Evolutionary conservation across 2,797 vertebrate genomes (phyloP).

Genomic region (Tangara arthus): DNA sequence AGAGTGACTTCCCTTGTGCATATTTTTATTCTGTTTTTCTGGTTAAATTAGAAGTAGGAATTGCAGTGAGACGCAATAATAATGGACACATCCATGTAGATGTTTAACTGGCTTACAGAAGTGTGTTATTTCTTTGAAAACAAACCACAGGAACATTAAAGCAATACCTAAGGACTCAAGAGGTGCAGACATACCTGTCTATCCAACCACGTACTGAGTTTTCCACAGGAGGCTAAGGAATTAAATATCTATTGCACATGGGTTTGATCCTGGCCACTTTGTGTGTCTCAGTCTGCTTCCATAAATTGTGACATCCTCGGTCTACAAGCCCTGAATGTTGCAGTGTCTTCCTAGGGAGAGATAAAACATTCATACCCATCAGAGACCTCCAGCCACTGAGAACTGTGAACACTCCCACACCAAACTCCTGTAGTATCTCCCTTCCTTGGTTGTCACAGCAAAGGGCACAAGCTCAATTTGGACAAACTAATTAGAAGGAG

Average conservation of each 20-base stretch:
- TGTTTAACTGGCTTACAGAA: background rate
- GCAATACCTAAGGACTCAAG: background rate
- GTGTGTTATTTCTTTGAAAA: background rate
- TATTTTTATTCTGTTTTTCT: background rate
- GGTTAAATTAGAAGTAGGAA: background rate
- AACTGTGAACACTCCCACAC: background rate
- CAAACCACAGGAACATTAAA: background rate
- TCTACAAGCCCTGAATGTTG: background rate
- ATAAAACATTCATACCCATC: rapidly evolving
- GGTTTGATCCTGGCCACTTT: background rate
- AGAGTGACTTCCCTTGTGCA: background rate
- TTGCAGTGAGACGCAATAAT: background rate
- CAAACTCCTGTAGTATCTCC: background rate
- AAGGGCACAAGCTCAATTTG: background rate
- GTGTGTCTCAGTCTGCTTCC: background rate
- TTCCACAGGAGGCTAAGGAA: background rate
- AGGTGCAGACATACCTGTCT: background rate
- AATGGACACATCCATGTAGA: background rate
- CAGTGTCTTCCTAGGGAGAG: background rate
- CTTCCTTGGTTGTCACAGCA: background rate
- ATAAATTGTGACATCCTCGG: background rate
- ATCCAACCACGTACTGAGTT: background rate
- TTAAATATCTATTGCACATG: background rate
- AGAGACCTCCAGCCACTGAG: background rate
- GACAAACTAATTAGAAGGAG: background rate